Base-by-base conservation (phyloP, 2,888 invertebrate genomes). In the Mamestra brassicae region DNA sequence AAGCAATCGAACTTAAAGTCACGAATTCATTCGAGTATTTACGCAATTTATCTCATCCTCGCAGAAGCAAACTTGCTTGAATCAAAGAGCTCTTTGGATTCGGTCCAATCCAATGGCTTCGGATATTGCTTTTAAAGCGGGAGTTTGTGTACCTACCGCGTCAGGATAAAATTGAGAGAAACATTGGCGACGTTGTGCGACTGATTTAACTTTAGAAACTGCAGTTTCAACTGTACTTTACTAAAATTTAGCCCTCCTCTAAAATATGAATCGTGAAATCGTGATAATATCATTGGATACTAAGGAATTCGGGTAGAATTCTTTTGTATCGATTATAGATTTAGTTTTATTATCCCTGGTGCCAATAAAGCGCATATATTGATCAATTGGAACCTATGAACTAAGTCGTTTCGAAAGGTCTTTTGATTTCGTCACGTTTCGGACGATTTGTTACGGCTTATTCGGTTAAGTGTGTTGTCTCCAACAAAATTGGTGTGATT, bases 371-470 rank as follows among this genome's bases (percentile, higher is more conserved):
- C 60, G 54, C 42, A 52, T 45, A 34, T 76, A 64, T 68, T 60
- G 5, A 77, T 60, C 57, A 17, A 38, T 54, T 60, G 54, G 34
- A 76, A 70, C 54, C 26, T 60, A 64, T 26, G 13, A 34, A 54
- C 11, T 17, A 42, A 36, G 8, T 42, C 15, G 15, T 81, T 69
- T 62, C 67, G 57, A 69, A 64, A 82, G 64, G 13, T 65, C 62
- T 76, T 36, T 36, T 55, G 17, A 70, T 79, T 77, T 82, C 69
- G 50, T 66, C 68, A 78, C 61, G 17, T 66, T 67, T 54, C 69
- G 58, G 65, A 70, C 78, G 60, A 75, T 82, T 85, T 76, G 69
- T 72, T 71, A 74, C 52, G 36, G 36, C 75, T 68, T 80, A 80
- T 83, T 83, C 47, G 65, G 71, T 69, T 71, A 60, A 70, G 62